Evolutionary conservation across 2,113 vertebrate genomes (phyloP), one percentile per base, ranked within the genome.

Genomic region (Potamarius usumacintae): DNA sequence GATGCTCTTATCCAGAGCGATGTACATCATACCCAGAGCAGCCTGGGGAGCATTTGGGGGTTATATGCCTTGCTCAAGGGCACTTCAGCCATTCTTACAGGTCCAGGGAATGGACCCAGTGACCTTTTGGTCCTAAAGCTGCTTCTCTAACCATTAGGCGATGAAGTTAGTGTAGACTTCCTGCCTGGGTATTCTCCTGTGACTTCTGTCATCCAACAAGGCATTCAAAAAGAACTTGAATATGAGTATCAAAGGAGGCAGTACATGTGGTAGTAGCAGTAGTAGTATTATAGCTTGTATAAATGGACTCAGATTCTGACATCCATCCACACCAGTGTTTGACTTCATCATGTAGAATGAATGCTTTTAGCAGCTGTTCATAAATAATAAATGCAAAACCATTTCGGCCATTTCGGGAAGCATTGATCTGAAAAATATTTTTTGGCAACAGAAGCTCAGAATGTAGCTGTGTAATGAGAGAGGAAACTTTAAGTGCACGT

Each of bases 381-480:
- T 79, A n/a, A 86, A 85, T 60, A 85, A 85, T 85, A 76, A 74
- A 76, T 48, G 7, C 52, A 12, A 60, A 81, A 82, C 57, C 57
- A 22, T 82, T 62, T 65, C 7, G 78, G 20, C 2, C 6, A 20
- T 34, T 55, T 57, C 18, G 52, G 60, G n/a, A 67, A 50, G 15
- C 27, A 77, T n/a, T 65, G 30, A n/a, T 27, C 72, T 27, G 42
- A 58, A 63, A 85, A 77, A 77, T 7, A 63, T 60, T 18, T 22
- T 63, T 62, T 60, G 30, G 7, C 30, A 60, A 42, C 57, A 60
- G 79, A 48, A 34, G 5, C 5, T 62, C 30, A 62, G 30, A 82
- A 80, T 20, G 20, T 48, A 22, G 22, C 30, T 10, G 9, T 42
- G 79, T 82, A 3, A 42, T 11, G 17, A 81, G 18, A 81, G 8